Base-by-base conservation (phyloP, 2,797 vertebrate genomes). In the Cichlasoma orientale region DNA sequence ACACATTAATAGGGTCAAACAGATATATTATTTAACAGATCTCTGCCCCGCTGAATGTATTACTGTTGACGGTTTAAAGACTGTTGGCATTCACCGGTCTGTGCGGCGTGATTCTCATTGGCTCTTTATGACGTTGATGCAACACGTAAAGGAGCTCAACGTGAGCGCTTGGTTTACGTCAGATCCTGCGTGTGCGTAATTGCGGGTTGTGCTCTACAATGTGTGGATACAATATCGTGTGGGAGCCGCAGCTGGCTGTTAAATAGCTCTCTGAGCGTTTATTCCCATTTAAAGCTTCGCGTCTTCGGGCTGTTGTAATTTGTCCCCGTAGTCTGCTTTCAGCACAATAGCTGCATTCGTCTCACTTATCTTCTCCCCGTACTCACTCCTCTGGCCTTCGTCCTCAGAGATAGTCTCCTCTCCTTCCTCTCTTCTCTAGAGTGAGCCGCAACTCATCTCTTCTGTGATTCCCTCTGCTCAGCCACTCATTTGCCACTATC, bases 201-300 rank as follows among this genome's bases (percentile, higher is more conserved):
- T 83, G 75, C 3, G 5, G 63, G 23, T 63, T 74, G 59, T 4
- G n/a, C 16, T 9, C 31, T 3, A 83, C 50, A 53, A 66, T 73
- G 76, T 80, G 69, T 74, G 75, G 86, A 74, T 25, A 41, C 78
- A 53, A 25, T 12, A 0, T 21, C 75, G 56, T 70, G 87, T 89
- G 82, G 79, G 79, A 57, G 76, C 86, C 79, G 66, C 86, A 89
- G 87, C 91, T 84, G 88, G 83, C 85, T 87, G 74, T 78, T 83
- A 63, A 90, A 89, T 56, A 83, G 73, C 82, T 59, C 44, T 81
- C 69, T 69, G 74, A 76, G 55, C 47, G 59, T 90, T 88, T 73
- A 85, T 74, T 79, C 77, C 58, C 29, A 58, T 85, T 84, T 56
- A 72, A 12, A 83, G 77, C 66, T 57, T 27, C 56, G 76, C 56